phyloP scores from a whole-genome alignment of 64 coral and sea anemone genomes.

The Hydrozoanthus tunicans region DNA sequence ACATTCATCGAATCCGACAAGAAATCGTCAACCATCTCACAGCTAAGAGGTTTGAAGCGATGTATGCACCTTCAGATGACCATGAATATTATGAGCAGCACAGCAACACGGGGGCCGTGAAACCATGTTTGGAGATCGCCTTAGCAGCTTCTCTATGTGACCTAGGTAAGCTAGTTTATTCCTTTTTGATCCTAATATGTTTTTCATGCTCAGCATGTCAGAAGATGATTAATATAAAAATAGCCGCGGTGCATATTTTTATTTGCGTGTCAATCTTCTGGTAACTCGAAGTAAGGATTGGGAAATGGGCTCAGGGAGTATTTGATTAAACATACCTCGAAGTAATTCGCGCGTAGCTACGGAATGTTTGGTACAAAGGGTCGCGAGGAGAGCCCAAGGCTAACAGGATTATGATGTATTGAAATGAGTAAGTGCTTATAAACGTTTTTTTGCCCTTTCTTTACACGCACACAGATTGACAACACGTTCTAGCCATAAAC shows the following conservation, averaged over 20 bases:
- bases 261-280: neutral
- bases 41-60: constrained; percentile 15
- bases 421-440: too few relatives aligned
- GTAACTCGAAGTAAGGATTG: neutral
- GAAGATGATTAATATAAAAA: too few relatives aligned
- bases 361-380: too few relatives aligned
- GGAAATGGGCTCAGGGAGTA: too few relatives aligned
- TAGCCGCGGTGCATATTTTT: neutral
- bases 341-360: too few relatives aligned
- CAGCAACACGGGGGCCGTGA: constrained; percentile 27
- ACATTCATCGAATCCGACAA: constrained; percentile 5
- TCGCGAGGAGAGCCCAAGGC: too few relatives aligned
- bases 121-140: constrained; percentile 30
- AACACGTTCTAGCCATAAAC: too few relatives aligned
- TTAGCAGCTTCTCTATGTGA: constrained; percentile 20
- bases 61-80: constrained; percentile 2
- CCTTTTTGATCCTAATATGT: too few relatives aligned
- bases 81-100: constrained; percentile 28
- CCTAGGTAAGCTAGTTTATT: neutral
- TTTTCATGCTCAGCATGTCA: neutral
- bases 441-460: too few relatives aligned
- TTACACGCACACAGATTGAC: too few relatives aligned
- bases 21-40: constrained; percentile 18
- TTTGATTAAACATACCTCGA: too few relatives aligned
- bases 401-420: too few relatives aligned